Percentiles rank a stretch among this genome's conserved stretches.
Evolutionary conservation across 2,888 invertebrate species (phyloP).

Genomic region (Malacosoma neustria): DNA sequence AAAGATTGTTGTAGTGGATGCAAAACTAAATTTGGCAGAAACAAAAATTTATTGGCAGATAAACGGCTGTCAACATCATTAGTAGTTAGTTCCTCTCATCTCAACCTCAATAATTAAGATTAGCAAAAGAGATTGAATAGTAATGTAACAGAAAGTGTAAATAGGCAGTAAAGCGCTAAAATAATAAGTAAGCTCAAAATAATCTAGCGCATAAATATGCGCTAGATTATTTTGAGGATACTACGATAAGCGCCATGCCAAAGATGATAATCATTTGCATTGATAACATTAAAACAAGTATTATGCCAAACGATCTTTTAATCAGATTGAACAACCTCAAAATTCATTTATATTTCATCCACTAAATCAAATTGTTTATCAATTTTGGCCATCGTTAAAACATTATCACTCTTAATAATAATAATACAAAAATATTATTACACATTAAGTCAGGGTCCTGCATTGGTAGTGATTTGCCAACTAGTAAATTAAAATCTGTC

Average conservation of each 20-base stretch:
- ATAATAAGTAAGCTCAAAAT: too few relatives aligned
- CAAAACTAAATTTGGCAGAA: constrained; percentile 10
- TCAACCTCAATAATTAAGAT: constrained; percentile 11
- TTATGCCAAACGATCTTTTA: constrained; percentile 52
- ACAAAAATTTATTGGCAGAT: constrained; percentile 25
- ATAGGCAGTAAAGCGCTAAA: too few relatives aligned
- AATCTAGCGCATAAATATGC: too few relatives aligned
- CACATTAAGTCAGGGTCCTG: neutral
- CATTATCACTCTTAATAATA: neutral
- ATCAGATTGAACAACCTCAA: constrained; percentile 42
- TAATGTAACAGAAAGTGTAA: too few relatives aligned
- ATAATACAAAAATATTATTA: neutral
- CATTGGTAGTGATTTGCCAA: neutral
- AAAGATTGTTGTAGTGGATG: constrained; percentile 17
- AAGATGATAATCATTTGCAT: constrained; percentile 42
- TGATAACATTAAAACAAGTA: constrained; percentile 39
- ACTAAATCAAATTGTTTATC: constrained; percentile 27
- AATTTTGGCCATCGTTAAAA: constrained; percentile 14
- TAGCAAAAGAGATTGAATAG: constrained; percentile 1
- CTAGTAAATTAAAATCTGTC: neutral
- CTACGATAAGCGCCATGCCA: constrained; percentile 25
- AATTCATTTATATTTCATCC: constrained; percentile 21
- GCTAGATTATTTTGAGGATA: neutral
- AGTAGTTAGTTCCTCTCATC: constrained; percentile 21
- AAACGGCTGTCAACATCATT: constrained; percentile 16